Evolutionary conservation across 2,113 vertebrate genomes (phyloP), one percentile per base, ranked within the genome.

Genomic region (Myotis brandtii): DNA sequence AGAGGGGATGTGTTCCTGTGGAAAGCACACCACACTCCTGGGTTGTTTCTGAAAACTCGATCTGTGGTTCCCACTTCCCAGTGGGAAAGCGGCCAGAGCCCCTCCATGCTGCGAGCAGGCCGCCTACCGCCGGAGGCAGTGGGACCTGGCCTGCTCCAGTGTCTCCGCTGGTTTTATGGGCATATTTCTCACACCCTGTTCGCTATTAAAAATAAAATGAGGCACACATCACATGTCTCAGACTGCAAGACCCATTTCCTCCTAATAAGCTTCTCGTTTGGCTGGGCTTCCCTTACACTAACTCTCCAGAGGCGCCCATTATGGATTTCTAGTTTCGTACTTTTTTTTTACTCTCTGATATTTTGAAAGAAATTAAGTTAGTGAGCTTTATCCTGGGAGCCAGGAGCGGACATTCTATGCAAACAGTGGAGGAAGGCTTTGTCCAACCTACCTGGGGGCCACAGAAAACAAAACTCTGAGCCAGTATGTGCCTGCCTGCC

Each of bases 151-250:
- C 93, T 84, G 94, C 66, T 54, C 37, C 64, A 13, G 5, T 43
- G 67, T 93, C 89, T 76, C 93, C 0, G 2, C 56, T 6, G 66
- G 54, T 82, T 96, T 96, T 96, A 96, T 25, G 50, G 91, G 92
- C 56, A 6, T 69, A 43, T 34, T 93, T 96, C 92, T 97, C 91
- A 91, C 95, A 92, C 95, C 50, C n/a, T 83, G 88, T 86, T 82
- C 95, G 79, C 95, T 93, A 73, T 94, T 95, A 97, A 88, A 95
- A 95, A 85, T 96, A 93, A 95, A 92, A 92, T 0, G 12, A 95
- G 94, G 81, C 73, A n/a, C 67, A 80, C 56, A 18, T 89, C 86
- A 89, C 88, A 32, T 82, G 88, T 77, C 91, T 90, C 87, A 50
- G 56, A 67, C 93, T 86, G 77, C n/a, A 56, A 91, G 95, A 81